Base-by-base conservation (phyloP, 1,140 invertebrate genomes). In the Drosophila ficusphila region DNA sequence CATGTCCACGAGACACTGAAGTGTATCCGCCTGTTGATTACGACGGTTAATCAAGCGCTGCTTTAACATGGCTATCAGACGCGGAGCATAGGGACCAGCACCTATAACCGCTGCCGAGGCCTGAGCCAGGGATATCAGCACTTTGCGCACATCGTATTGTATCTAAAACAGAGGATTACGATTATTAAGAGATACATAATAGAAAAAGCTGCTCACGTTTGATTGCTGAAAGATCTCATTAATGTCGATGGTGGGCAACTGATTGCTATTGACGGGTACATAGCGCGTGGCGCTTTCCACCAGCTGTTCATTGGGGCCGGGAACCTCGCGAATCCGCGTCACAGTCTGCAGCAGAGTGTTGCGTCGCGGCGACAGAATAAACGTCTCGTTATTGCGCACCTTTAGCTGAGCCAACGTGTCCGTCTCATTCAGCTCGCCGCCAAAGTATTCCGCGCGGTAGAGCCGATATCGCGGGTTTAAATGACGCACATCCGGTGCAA, bases 151-250 rank as follows among this genome's bases (percentile, higher is more conserved):
- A 79, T 91, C 91, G 44, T 90, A 90, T 68, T 91, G 90, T 9
- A 91, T 71, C 90, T 91, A 31, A 47, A 57, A 4, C 3, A 5
- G 1, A 48, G 11, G 1, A 48, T 8, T 3, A 8, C 0, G 4
- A 18, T 14, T 16, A 60, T 8, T 6, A 25, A 9, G 25, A 46
- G 8, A 12, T 19, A 31, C 6, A 0, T n/a, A n/a, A 23, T 7
- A 0, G 0, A 19, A n/a, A 4, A 21, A 21, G 2, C 9, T 4
- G 2, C 19, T 86, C 29, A 91, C 90, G 53, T 91, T 91, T 8
- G 90, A 90, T 60, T 91, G 90, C 58, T 91, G 83, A 48, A 91
- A 90, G 29, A 91, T 89, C 57, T 91, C 90, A 31, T 91, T 91
- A 33, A 91, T 88, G 48, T 91, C 89, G 9, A 90, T 90, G 47